phyloP scores from a whole-genome alignment of 2,797 vertebrate genomes.

The Lepidocolaptes lacrymiger region DNA sequence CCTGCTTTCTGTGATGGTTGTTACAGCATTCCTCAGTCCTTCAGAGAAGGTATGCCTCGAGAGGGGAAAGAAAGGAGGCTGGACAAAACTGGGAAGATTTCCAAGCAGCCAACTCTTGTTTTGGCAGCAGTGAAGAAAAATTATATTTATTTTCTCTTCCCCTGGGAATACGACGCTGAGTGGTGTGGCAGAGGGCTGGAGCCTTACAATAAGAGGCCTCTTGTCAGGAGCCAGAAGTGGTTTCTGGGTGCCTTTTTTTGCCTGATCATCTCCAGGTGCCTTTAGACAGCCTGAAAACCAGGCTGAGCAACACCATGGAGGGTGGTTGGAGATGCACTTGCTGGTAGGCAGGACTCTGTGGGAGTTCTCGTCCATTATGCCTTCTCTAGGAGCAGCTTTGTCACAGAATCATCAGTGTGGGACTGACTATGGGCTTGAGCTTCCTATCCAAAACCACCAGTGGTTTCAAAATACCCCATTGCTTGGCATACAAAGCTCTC shows the following conservation, averaged over 20 bases:
- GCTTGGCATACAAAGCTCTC: background rate
- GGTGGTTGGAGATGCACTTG: background rate
- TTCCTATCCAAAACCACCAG: background rate
- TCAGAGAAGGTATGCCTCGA: background rate
- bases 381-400: background rate
- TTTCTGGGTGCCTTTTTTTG: background rate
- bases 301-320: background rate
- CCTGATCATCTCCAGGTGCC: background rate
- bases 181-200: background rate
- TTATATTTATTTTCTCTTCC: background rate
- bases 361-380: background rate
- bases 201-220: background rate
- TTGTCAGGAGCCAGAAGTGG: background rate
- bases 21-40: background rate
- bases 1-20: accelerated
- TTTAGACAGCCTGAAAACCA: background rate
- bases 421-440: background rate
- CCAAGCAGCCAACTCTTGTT: background rate
- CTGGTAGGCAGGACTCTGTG: background rate
- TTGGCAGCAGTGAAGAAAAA: background rate
- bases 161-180: too few species aligned
- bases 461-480: background rate
- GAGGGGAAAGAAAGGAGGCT: background rate
- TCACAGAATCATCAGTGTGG: background rate
- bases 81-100: background rate